Percentiles rank a stretch among this genome's conserved stretches.
These are phyloP conservation scores for Perizoma affinitatum DNA, from an alignment of 2,888 invertebrate genomes.

Conservation along the genomic window DNA sequence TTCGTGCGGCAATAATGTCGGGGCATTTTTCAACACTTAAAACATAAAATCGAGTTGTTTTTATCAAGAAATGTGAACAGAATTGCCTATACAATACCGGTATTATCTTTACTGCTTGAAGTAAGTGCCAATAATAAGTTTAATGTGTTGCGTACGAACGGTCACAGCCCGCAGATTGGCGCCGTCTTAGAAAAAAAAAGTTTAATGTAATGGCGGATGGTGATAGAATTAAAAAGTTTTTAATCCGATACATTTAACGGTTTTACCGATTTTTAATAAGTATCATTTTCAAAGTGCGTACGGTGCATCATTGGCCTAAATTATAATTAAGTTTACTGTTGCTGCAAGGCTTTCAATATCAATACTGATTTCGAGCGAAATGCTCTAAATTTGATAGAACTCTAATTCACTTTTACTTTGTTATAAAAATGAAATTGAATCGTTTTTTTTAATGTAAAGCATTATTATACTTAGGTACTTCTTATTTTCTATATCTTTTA, in stretches of 20 bases:
- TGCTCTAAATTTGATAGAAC: no score
- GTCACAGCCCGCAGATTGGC: slow-evolving; percentile 56
- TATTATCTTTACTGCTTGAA: slow-evolving; percentile 73
- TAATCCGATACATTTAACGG: slow-evolving; percentile 30
- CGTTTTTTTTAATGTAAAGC: no score
- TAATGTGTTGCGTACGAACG: slow-evolving; percentile 56
- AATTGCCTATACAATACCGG: slow-evolving; percentile 73
- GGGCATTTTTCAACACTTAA: slow-evolving; percentile 70
- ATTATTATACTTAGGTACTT: no score
- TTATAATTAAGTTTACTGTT: background rate
- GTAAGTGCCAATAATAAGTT: slow-evolving; percentile 78
- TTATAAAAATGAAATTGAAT: no score
- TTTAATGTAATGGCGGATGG: slow-evolving; percentile 49
- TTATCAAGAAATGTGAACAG: slow-evolving; percentile 74
- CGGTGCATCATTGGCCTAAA: slow-evolving; percentile 1
- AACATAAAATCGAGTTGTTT: slow-evolving; percentile 72
- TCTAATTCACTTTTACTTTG: no score
- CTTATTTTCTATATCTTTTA: no score
- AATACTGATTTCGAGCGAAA: background rate
- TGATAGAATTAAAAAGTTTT: slow-evolving; percentile 40
- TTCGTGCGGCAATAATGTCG: slow-evolving; percentile 57
- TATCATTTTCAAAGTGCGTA: slow-evolving; percentile 1
- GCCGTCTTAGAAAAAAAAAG: slow-evolving; percentile 62
- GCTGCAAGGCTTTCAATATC: background rate
- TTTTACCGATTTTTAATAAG: slow-evolving; percentile 28